A percentile compares a stretch with the other conserved stretches of the same genome.
Conservation (phyloP, 2,888 invertebrate genomes). For the Drosophila limbata region DNA sequence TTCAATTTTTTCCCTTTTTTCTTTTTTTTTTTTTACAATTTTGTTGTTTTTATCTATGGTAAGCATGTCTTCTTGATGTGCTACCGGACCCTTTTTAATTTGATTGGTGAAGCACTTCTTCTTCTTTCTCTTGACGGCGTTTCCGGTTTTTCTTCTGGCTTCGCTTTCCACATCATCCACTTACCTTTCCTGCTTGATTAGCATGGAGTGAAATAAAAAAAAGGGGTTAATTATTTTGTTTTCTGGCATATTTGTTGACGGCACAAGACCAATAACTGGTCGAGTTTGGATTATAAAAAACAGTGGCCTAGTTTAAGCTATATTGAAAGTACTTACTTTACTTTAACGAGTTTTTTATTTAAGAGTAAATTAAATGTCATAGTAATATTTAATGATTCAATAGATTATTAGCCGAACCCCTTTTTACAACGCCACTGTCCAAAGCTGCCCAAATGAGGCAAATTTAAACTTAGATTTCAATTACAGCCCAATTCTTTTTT, state of each 20-base stretch:
- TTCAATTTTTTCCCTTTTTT: conserved; percentile 22
- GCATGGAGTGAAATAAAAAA: conserved; percentile 22
- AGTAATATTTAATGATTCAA: not conserved
- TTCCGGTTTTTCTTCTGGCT: conserved; percentile 59
- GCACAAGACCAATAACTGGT: conserved; percentile 24
- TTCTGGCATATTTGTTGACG: conserved; percentile 66
- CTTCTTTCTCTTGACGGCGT: conserved; percentile 36
- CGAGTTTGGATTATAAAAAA: not conserved
- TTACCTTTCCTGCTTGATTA: conserved; percentile 69
- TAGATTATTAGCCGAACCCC: not conserved
- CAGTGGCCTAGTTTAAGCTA: conserved; percentile 22
- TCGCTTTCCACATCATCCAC: conserved; percentile 1
- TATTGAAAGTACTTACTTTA: not conserved
- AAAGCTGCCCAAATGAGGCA: conserved; percentile 14
- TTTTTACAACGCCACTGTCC: conserved; percentile 11
- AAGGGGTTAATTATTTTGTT: conserved; percentile 68
- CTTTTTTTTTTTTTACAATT: conserved; percentile 20
- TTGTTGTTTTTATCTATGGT: conserved; percentile 51
- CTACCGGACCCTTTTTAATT: conserved; percentile 68
- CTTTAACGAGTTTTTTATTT: not conserved
- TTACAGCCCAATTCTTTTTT: conserved; percentile 36
- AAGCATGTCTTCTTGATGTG: conserved; percentile 62
- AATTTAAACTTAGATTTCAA: conserved; percentile 53
- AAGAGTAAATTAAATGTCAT: not conserved
- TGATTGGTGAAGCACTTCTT: conserved; percentile 67